Conservation (phyloP, 2,113 vertebrate genomes). For the Cariama cristata region DNA sequence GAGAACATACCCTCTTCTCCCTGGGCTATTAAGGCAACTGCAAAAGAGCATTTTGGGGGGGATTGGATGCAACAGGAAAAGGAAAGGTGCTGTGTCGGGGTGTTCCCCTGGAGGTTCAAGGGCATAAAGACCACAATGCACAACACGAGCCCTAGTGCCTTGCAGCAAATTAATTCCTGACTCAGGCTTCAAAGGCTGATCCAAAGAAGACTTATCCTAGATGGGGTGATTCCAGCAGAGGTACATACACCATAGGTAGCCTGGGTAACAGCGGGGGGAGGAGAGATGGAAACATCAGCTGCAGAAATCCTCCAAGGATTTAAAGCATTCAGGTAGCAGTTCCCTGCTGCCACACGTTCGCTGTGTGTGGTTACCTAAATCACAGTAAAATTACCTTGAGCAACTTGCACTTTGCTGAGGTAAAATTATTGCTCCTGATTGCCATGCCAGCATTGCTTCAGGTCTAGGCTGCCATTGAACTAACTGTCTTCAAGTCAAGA, state of each 20-base stretch:
- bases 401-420: background rate
- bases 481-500: background rate
- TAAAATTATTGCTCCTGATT: background rate
- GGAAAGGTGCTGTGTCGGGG: accelerated
- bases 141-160: background rate
- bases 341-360: background rate
- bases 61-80: background rate
- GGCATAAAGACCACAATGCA: background rate
- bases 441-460: background rate
- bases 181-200: background rate
- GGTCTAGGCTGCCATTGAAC: background rate
- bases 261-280: background rate
- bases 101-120: background rate
- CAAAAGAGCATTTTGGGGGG: background rate
- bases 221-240: background rate
- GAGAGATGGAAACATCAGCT: background rate
- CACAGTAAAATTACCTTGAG: background rate
- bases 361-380: background rate
- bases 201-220: background rate
- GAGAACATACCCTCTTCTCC: background rate
- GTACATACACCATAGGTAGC: background rate
- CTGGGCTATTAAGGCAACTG: background rate
- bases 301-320: background rate
- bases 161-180: background rate
- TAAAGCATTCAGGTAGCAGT: background rate